Conservation (phyloP, 2,888 invertebrate genomes). For the Brenthis daphne region DNA sequence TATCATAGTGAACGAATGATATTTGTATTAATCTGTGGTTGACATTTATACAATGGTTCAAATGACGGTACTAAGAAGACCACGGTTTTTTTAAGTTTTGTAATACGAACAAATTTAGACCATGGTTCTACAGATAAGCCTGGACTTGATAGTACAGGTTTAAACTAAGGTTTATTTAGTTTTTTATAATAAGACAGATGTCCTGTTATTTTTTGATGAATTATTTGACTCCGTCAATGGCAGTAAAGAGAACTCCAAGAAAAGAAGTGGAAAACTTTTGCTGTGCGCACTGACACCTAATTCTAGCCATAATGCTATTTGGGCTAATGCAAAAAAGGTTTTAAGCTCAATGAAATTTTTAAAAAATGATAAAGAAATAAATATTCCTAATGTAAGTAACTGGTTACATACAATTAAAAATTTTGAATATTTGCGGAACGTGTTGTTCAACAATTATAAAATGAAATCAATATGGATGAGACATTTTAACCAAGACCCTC, state of each 20-base stretch:
- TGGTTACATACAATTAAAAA: constrained; percentile 31
- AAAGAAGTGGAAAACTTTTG: constrained; percentile 27
- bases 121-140: no score
- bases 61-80: no score
- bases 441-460: constrained; percentile 20
- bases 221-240: constrained; percentile 38
- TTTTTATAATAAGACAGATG: no score
- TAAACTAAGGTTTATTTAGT: no score
- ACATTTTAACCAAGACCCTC: constrained; percentile 18
- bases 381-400: constrained; percentile 27
- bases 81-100: no score
- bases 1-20: no score
- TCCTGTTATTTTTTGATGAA: constrained; percentile 36
- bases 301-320: constrained; percentile 21
- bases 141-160: no score
- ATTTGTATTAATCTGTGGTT: no score
- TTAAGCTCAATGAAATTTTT: constrained; percentile 27
- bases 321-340: constrained; percentile 23
- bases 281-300: constrained; percentile 30
- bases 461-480: constrained; percentile 19
- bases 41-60: no score
- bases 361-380: constrained; percentile 1
- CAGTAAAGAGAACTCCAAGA: constrained; percentile 17
- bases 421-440: constrained; percentile 10
- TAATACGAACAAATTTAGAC: no score